Evolutionary conservation across 1,140 invertebrate species (phyloP).

Genomic region (Drosophila ironensis): DNA sequence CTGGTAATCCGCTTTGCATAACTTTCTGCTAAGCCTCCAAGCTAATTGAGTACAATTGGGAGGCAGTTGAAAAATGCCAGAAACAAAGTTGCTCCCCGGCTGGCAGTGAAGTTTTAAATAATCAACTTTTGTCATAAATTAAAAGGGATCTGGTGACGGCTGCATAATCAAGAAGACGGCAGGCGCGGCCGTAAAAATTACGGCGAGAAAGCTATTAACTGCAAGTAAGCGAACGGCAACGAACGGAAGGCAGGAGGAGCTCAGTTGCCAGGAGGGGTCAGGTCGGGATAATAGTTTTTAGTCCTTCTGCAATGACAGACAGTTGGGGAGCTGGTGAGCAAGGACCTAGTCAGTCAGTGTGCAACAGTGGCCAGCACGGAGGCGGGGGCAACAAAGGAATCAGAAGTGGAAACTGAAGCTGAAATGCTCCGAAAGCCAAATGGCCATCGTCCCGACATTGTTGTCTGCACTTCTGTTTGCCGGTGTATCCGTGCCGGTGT

Average conservation of each 20-base stretch:
- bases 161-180: conserved; percentile 41
- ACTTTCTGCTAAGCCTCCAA: conserved; percentile 28
- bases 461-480: conserved; percentile 52
- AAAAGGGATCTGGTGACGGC: conserved; percentile 42
- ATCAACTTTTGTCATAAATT: conserved; percentile 60
- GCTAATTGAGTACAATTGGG: conserved; percentile 47
- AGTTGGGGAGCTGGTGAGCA: background rate
- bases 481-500: background rate
- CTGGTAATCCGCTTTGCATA: conserved; percentile 34
- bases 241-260: background rate
- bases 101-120: conserved; percentile 40
- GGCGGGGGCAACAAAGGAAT: conserved; percentile 56
- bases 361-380: conserved; percentile 38
- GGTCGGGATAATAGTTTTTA: conserved; percentile 37
- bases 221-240: conserved; percentile 16
- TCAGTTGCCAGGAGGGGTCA: conserved; percentile 1
- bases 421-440: conserved; percentile 51
- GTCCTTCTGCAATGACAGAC: background rate
- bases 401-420: conserved; percentile 48
- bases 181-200: conserved; percentile 41
- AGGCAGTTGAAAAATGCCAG: conserved; percentile 22
- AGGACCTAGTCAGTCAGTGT: conserved; percentile 12
- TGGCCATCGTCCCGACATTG: conserved; percentile 54
- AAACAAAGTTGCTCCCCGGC: conserved; percentile 15
- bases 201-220: conserved; percentile 43